phyloP scores from a whole-genome alignment of 2,113 vertebrate genomes.

The Polypterus bichir region DNA sequence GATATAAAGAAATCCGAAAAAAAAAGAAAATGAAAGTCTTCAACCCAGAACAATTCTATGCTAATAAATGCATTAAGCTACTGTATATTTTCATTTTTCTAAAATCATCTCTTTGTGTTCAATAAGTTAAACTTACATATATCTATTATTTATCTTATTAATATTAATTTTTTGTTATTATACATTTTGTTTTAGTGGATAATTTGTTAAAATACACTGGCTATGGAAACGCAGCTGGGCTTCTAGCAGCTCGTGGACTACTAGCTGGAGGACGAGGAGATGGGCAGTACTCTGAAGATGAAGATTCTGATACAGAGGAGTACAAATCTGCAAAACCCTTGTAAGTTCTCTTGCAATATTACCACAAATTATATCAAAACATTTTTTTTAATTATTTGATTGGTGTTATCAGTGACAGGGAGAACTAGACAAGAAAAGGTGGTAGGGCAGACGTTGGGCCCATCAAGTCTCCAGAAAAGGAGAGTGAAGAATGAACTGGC shows the following conservation, averaged over 20 bases:
- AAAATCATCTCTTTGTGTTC: too few relatives aligned
- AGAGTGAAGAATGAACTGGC: too few relatives aligned
- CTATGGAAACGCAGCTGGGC: conserved; percentile 86
- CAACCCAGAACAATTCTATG: background rate
- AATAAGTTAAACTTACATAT: background rate
- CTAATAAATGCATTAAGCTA: too few relatives aligned
- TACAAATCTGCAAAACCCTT: conserved; percentile 86
- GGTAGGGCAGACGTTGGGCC: too few relatives aligned
- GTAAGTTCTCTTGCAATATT: conserved; percentile 29
- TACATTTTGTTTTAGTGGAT: conserved; percentile 61
- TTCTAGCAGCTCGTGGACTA: conserved; percentile 79
- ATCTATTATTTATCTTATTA: background rate
- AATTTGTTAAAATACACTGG: conserved; percentile 93
- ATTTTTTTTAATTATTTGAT: too few relatives aligned
- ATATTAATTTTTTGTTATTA: background rate
- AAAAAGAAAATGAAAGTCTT: background rate
- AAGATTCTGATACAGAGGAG: conserved; percentile 94
- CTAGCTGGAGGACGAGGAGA: conserved; percentile 86
- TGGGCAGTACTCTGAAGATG: conserved; percentile 87
- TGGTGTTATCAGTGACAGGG: too few relatives aligned
- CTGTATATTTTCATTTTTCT: too few relatives aligned
- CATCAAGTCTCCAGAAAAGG: too few relatives aligned
- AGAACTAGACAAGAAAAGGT: too few relatives aligned
- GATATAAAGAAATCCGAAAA: background rate
- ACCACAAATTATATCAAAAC: too few relatives aligned